Percentiles rank a stretch among this genome's conserved stretches.
Evolutionary conservation across 2,113 vertebrate genomes (phyloP).

Genomic region (Carassius carassius): DNA sequence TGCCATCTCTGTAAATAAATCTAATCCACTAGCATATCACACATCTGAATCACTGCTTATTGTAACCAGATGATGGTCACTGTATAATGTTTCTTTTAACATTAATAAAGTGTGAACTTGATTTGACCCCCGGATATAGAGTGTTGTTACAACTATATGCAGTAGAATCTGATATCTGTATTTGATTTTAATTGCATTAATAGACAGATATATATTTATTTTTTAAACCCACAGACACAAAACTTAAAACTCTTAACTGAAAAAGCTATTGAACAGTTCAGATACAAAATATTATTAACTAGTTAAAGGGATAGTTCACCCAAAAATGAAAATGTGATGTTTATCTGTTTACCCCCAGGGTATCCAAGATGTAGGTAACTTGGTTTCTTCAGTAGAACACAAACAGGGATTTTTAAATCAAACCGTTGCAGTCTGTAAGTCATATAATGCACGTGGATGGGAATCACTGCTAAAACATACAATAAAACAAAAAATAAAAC

Average conservation of each 20-base stretch:
- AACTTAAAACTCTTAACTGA: neutral
- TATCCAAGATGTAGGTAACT: no score
- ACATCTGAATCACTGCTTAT: constrained; percentile 5
- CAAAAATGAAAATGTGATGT: no score
- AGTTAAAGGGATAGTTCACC: no score
- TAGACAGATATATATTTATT: no score
- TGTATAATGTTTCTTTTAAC: neutral
- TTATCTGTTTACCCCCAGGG: no score
- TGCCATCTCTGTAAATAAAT: constrained; percentile 25
- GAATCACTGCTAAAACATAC: no score
- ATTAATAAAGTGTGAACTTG: constrained; percentile 35
- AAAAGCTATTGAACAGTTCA: neutral
- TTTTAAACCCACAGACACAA: neutral
- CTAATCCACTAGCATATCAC: constrained; percentile 1
- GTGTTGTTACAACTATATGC: neutral
- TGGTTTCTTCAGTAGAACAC: no score
- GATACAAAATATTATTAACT: no score
- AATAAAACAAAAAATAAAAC: no score
- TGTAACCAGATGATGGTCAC: constrained; percentile 7
- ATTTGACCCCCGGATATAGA: constrained; percentile 44
- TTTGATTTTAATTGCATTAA: neutral
- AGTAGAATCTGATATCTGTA: neutral
- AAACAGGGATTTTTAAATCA: no score
- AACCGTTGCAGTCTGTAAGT: no score
- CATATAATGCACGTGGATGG: no score